These are phyloP conservation scores for Anarrhichthys ocellatus DNA, from an alignment of 2,113 vertebrate species.

Conservation along the genomic window DNA sequence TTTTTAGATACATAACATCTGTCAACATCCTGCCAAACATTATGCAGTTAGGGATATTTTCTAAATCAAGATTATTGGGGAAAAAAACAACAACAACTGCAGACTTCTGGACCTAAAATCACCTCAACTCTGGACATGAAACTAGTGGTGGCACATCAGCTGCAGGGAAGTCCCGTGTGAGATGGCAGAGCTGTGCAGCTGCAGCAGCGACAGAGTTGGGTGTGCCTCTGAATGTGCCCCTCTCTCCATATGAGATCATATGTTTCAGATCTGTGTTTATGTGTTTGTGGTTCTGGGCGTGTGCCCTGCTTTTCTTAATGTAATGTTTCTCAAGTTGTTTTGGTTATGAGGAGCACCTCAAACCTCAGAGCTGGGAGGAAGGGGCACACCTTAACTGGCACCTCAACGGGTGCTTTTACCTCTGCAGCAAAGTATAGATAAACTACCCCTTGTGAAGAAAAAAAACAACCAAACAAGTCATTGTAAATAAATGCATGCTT, in stretches of 20 bases:
- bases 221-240: constrained; percentile 78
- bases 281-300: constrained; percentile 86
- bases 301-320: constrained; percentile 79
- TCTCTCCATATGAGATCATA: constrained; percentile 79
- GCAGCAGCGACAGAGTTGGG: constrained; percentile 69
- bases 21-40: constrained; percentile 50
- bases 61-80: neutral
- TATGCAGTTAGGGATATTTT: neutral
- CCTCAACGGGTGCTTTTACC: constrained; percentile 50
- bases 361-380: constrained; percentile 76
- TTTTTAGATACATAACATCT: constrained; percentile 36
- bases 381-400: constrained; percentile 82
- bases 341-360: constrained; percentile 71
- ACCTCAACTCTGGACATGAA: constrained; percentile 29
- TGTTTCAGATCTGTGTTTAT: constrained; percentile 80
- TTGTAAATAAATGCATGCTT: neutral
- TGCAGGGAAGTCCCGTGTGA: constrained; percentile 62
- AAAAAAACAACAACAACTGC: neutral
- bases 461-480: neutral
- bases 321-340: constrained; percentile 78
- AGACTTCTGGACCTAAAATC: constrained; percentile 3
- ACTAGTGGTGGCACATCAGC: constrained; percentile 43
- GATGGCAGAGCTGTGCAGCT: constrained; percentile 61
- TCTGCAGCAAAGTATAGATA: neutral
- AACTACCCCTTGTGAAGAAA: neutral